Conservation (phyloP, 64 coral and sea anemone species). For the Montipora sp. region DNA sequence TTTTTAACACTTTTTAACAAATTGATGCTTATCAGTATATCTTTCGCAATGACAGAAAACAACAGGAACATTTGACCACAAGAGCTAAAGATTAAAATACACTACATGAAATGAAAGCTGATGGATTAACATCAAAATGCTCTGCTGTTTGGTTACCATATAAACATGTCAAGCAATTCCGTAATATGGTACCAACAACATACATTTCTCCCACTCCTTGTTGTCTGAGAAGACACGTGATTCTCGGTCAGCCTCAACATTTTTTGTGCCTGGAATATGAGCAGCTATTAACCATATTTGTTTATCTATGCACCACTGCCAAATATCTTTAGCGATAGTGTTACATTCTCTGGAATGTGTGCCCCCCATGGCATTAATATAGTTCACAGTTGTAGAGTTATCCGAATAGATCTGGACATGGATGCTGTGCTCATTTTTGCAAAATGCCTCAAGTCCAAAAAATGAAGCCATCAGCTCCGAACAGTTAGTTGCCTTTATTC, state of each 20-base stretch:
- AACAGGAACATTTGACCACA: no score
- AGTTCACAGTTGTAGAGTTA: constrained; percentile 46
- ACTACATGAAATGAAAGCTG: no score
- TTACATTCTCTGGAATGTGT: constrained; percentile 36
- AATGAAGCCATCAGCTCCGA: constrained; percentile 35
- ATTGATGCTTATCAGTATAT: no score
- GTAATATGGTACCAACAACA: no score
- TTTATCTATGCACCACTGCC: constrained; percentile 43
- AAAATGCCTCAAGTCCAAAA: constrained; percentile 69
- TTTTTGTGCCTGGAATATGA: constrained; percentile 23
- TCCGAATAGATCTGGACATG: constrained; percentile 54
- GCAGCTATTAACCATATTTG: constrained; percentile 50
- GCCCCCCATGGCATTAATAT: constrained; percentile 56
- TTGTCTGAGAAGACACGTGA: constrained; percentile 15
- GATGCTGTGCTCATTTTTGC: not conserved
- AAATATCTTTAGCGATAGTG: constrained; percentile 46
- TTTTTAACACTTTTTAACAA: no score
- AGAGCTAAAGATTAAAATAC: no score
- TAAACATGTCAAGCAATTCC: no score
- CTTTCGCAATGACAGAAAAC: no score
- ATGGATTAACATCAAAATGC: no score
- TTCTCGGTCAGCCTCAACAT: constrained; percentile 20
- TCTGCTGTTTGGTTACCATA: no score
- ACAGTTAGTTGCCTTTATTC: constrained; percentile 53
- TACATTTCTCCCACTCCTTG: constrained; percentile 28